Conservation (phyloP, 2,888 invertebrate species). For the Spatulosminthurus flaviceps region DNA sequence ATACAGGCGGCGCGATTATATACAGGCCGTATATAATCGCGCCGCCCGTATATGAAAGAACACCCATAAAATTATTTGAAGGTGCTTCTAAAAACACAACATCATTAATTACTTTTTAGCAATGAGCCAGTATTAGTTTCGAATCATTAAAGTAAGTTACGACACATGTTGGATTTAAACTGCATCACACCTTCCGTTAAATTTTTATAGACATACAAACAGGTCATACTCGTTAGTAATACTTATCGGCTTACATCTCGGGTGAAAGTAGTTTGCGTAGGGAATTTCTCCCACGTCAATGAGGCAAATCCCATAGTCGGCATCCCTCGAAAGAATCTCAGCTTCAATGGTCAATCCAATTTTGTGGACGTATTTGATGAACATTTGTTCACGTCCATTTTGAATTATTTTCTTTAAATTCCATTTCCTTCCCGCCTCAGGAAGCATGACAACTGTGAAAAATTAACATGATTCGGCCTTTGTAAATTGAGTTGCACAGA, state of each 20-base stretch:
- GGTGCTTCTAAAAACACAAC: too few relatives aligned
- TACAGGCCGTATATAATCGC: too few relatives aligned
- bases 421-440: constrained; percentile 34
- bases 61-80: too few relatives aligned
- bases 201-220: too few relatives aligned
- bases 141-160: too few relatives aligned
- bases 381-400: constrained; percentile 40
- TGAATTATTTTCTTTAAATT: constrained; percentile 39
- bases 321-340: constrained; percentile 31
- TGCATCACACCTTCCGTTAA: too few relatives aligned
- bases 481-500: not conserved
- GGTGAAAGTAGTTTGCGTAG: constrained; percentile 43
- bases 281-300: constrained; percentile 40
- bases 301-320: constrained; percentile 41
- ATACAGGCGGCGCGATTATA: too few relatives aligned
- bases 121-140: too few relatives aligned
- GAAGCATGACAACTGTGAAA: constrained; percentile 40
- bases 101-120: too few relatives aligned
- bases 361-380: constrained; percentile 34
- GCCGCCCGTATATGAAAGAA: too few relatives aligned
- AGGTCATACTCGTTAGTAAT: too few relatives aligned
- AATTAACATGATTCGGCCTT: not conserved
- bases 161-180: too few relatives aligned
- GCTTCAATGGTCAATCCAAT: constrained; percentile 29
- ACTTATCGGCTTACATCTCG: constrained; percentile 25